A percentile compares a stretch with the other conserved stretches of the same genome.
phyloP scores from a whole-genome alignment of 2,797 vertebrate genomes.

The Onychomys torridus region DNA sequence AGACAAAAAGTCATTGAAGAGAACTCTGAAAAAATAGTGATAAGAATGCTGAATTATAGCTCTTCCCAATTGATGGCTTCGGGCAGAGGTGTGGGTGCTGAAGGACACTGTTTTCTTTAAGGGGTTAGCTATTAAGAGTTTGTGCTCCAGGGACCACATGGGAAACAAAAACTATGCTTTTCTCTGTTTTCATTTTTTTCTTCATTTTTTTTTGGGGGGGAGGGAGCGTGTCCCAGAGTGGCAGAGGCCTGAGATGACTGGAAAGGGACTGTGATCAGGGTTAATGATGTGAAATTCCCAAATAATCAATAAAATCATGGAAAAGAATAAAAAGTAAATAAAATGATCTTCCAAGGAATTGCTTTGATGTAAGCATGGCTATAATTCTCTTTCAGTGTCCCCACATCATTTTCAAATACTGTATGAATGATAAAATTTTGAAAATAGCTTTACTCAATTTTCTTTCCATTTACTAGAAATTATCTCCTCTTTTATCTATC shows the following conservation, averaged over 20 bases:
- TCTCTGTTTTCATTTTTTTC: not conserved
- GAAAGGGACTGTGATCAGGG: not conserved
- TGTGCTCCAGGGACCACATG: not conserved
- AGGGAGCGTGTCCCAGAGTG: too few species aligned
- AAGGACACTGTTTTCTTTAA: not conserved
- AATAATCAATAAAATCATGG: not conserved
- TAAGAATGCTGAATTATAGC: not conserved
- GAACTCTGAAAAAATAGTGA: not conserved
- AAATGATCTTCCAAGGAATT: conserved; percentile 33
- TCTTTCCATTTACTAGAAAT: not conserved
- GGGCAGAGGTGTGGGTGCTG: not conserved
- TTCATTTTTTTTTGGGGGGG: not conserved
- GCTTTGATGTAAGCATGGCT: not conserved
- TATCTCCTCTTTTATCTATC: not conserved
- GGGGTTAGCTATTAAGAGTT: not conserved
- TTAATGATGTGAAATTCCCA: not conserved
- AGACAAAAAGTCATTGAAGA: not conserved
- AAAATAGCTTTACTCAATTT: conserved; percentile 19
- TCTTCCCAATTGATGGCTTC: not conserved
- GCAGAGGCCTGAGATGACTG: not conserved
- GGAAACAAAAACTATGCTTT: not conserved
- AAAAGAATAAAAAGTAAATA: not conserved
- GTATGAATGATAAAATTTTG: conserved; percentile 5
- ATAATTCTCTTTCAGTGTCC: not conserved
- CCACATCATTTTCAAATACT: conserved; percentile 48